Evolutionary conservation across 2,113 vertebrate species (phyloP).

Genomic region (Lagopus muta): DNA sequence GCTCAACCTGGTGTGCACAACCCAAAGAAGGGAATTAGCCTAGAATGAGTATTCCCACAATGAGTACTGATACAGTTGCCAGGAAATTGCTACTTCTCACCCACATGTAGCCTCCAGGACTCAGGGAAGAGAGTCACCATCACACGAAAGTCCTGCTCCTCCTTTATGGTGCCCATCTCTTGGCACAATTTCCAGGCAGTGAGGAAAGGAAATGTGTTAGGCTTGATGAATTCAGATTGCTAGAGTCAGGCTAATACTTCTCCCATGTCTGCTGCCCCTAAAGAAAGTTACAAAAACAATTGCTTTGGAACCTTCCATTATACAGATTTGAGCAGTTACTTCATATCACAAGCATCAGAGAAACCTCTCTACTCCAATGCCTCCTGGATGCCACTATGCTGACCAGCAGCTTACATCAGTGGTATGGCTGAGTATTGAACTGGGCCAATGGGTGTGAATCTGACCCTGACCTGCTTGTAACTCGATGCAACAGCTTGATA

Average conservation of each 20-base stretch:
- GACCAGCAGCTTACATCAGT: background rate
- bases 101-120: background rate
- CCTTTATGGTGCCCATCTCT: background rate
- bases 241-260: background rate
- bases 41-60: background rate
- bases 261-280: background rate
- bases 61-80: background rate
- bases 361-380: background rate
- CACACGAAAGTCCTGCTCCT: background rate
- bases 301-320: background rate
- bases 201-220: background rate
- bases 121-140: background rate
- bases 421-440: background rate
- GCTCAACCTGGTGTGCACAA: background rate
- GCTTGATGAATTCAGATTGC: background rate
- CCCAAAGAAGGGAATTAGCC: background rate
- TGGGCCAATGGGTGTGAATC: background rate
- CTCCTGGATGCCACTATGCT: background rate
- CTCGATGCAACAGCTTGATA: background rate
- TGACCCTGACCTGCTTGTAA: constrained; percentile 19
- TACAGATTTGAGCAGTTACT: background rate
- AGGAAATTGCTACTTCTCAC: background rate
- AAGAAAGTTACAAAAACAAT: background rate
- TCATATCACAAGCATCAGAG: background rate
- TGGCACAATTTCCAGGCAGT: background rate